Base-by-base conservation (phyloP, 2,797 vertebrate genomes). In the Ptychobarbus kaznakovi region DNA sequence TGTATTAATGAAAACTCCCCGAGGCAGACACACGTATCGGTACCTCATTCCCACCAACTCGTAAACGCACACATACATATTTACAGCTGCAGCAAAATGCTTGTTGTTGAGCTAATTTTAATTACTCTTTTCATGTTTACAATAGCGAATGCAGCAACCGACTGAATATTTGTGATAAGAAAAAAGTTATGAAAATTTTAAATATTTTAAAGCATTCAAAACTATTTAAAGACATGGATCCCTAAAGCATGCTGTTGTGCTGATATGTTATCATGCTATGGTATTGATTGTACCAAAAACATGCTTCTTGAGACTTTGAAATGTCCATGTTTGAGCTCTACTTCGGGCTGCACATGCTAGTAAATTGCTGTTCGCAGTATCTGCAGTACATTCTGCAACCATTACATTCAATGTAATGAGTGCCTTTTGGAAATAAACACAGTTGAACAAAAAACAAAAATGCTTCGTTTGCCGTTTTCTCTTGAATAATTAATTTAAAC, bases 391-490 rank as follows among this genome's bases (percentile, higher is more conserved):
- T 86, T 76, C 75, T 92, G 89, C 91, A 90, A 91, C 81, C 92
- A 91, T 92, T 91, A 93, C 92, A 90, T 92, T 90, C 84, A 91
- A 90, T 92, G 90, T 93, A 92, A 89, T 92, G 90, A 91, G 91
- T 93, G 92, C 91, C 87, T 92, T 94, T 94, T 92, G 82, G 80
- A 92, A 94, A 93, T 93, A 93, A 93, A 94, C 81, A 87, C 90
- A 53, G 89, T 85, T 85, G 61, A 65, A 66, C 22, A 84, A 56
- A 40, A 69, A 32, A 0, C 49, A 28, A 18, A 25, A 81, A 74
- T 13, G 15, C 15, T 25, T 8, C 20, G 7, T 51, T 53, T 32
- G 7, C 44, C 53, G 22, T 16, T 69, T 42, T 70, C 44, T 80
- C 4, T 20, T 25, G 32, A 32, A 32, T 32, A 32, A 32, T 32